Evolutionary conservation across 1,140 invertebrate genomes (phyloP), one percentile per base, ranked within the genome.

Genomic region (Aplysia californica): DNA sequence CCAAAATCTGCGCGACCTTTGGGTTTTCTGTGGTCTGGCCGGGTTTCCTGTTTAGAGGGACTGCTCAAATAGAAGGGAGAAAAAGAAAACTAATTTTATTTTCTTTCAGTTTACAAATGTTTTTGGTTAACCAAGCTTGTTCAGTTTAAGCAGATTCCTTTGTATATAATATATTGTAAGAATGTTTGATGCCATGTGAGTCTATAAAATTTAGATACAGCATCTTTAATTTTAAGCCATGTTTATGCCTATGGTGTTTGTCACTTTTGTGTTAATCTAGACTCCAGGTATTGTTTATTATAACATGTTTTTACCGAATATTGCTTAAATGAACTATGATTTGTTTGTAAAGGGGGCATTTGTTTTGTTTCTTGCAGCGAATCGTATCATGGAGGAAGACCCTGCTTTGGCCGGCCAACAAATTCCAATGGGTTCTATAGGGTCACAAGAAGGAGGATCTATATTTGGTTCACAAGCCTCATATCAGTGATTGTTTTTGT

Each of bases 301-400:
- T 55, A 3, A 70, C 29, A 23, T 1, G 21, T 59, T 3, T 3
- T 15, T 50, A 10, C 20, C 31, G 2, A 1, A 6, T 1, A 58
- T 4, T 23, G 41, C 10, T 15, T 29, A 20, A n/a, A 26, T 18
- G 26, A 29, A 3, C 3, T 15, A 2, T 39, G 39, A 36, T n/a
- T 15, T 33, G 36, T 23, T 21, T 33, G 50, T 2, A 21, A 33
- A 59, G 20, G n/a, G 33, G 2, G 4, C n/a, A 44, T 36, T n/a
- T 18, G 29, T n/a, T 4, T 36, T 58, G 18, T 59, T 72, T 33
- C n/a, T 39, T 4, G 23, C 41, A 75, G 72, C 61, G 20, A 75
- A 75, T 55, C 72, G 72, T 50, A 64, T 75, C 38, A 75, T 75
- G 61, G 59, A 65, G 29, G 72, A 75, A 33, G 72, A 75, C n/a